phyloP scores from a whole-genome alignment of 2,113 vertebrate species.

The Psammodynastes pulverulentus region DNA sequence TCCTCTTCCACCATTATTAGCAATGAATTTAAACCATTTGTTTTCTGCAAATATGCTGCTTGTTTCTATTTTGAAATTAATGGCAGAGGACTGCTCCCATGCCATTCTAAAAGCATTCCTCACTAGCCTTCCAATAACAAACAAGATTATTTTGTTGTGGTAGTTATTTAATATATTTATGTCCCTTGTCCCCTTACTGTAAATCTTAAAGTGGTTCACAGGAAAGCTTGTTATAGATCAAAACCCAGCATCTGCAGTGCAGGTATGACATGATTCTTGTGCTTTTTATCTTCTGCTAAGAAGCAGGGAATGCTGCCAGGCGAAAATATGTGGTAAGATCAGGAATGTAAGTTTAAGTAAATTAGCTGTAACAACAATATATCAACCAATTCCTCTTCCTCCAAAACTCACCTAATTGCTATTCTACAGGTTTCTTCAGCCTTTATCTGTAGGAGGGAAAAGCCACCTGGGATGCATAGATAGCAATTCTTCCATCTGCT shows the following conservation, averaged over 20 bases:
- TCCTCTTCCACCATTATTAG: neutral
- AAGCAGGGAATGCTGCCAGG: neutral
- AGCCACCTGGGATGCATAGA: neutral
- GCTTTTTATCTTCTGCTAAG: neutral
- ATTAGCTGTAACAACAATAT: neutral
- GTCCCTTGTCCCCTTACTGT: neutral
- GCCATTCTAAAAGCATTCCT: neutral
- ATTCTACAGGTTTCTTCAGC: neutral
- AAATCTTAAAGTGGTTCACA: neutral
- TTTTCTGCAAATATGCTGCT: neutral
- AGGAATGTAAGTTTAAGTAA: neutral
- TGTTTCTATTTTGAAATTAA: neutral
- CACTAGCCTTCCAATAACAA: neutral
- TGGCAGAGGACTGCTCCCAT: neutral
- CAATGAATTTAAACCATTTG: neutral
- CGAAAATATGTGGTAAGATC: neutral
- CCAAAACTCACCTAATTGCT: neutral
- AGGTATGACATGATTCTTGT: neutral
- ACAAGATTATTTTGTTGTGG: neutral
- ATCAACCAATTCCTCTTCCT: neutral
- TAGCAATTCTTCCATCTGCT: neutral
- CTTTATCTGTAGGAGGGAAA: neutral
- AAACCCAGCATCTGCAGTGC: neutral
- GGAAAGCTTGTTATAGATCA: neutral
- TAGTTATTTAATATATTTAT: neutral